Evolutionary conservation across 2,888 invertebrate genomes (phyloP).

Genomic region (Caenorhabditis becei): DNA sequence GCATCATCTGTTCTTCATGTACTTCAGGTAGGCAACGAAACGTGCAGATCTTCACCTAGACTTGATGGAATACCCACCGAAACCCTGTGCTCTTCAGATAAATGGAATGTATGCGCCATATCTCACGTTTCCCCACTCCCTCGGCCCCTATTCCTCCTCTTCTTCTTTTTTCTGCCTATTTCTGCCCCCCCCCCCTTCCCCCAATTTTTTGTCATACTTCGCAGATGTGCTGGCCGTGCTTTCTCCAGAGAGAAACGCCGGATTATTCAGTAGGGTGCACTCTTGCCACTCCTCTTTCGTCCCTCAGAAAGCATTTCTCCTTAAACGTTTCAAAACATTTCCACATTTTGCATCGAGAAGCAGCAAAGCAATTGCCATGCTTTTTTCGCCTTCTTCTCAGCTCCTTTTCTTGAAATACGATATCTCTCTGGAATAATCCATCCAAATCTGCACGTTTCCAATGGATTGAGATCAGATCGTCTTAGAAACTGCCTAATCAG

Average conservation of each 20-base stretch:
- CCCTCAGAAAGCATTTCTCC: constrained; percentile 6
- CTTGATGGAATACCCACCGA: constrained; percentile 8
- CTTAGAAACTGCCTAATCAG: background rate
- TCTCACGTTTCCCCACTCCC: constrained; percentile 43
- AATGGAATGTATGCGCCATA: constrained; percentile 21
- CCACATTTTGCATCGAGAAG: background rate
- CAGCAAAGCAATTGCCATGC: constrained; percentile 24
- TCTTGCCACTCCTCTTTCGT: constrained; percentile 29
- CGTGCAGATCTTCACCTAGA: constrained; percentile 4
- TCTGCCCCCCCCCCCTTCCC: constrained; percentile 17
- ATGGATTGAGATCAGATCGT: too few species aligned
- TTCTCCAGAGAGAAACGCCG: constrained; percentile 31
- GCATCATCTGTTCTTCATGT: background rate
- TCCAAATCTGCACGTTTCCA: background rate
- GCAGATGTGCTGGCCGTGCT: constrained; percentile 52
- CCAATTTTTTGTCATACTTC: constrained; percentile 51
- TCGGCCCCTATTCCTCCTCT: constrained; percentile 22
- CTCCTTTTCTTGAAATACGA: background rate
- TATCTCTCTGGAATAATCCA: background rate
- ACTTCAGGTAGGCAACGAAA: background rate
- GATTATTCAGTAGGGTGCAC: constrained; percentile 60
- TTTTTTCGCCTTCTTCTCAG: constrained; percentile 8
- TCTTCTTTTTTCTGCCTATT: constrained; percentile 18
- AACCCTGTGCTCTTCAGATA: constrained; percentile 9
- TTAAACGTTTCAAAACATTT: constrained; percentile 10